Conservation (phyloP, 2,797 vertebrate genomes). For the Pseudochirops cupreus region DNA sequence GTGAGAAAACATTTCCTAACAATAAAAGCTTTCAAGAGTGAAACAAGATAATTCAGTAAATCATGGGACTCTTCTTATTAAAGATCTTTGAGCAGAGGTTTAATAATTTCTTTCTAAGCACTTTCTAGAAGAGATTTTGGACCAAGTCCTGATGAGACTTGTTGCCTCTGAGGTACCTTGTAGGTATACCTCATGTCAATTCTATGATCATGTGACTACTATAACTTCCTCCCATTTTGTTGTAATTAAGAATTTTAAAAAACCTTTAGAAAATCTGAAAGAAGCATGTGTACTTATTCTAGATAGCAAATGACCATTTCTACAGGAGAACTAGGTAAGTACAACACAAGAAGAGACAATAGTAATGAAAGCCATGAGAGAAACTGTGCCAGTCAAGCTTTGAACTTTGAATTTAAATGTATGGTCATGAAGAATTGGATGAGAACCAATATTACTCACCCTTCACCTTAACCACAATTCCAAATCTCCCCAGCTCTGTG, state of each 20-base stretch:
- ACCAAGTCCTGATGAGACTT: neutral
- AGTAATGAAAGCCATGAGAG: neutral
- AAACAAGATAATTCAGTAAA: neutral
- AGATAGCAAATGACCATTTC: neutral
- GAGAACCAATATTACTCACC: neutral
- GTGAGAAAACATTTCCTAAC: neutral
- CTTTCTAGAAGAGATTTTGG: neutral
- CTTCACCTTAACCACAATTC: neutral
- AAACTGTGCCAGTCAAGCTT: neutral
- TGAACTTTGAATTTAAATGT: neutral
- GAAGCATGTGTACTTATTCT: neutral
- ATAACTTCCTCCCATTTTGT: neutral
- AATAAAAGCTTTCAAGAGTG: neutral
- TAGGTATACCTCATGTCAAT: neutral
- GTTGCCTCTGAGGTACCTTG: neutral
- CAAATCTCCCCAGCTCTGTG: neutral
- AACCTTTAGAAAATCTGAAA: neutral
- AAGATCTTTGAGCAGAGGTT: neutral
- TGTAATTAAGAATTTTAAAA: neutral
- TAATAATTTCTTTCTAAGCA: neutral
- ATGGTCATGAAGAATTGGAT: neutral
- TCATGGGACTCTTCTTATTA: neutral
- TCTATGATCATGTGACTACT: neutral
- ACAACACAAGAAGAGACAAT: neutral
- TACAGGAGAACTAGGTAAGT: neutral